Conservation (phyloP, 2,888 invertebrate species). For the Amiota mariae region DNA sequence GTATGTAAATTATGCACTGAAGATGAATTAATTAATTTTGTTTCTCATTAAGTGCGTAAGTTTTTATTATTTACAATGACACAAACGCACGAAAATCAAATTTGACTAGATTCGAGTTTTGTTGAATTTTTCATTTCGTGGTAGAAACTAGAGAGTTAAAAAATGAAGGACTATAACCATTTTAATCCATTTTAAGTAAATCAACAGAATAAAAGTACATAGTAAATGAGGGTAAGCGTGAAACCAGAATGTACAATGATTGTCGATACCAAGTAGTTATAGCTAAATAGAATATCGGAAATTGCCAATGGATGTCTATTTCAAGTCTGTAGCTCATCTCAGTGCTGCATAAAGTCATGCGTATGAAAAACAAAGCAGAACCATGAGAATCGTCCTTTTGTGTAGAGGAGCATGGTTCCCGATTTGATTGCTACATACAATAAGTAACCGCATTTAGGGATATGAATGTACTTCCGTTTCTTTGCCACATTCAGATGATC, state of each 20-base stretch:
- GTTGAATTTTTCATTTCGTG: neutral
- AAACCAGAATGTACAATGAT: neutral
- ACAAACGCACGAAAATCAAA: neutral
- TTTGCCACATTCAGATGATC: too few species aligned
- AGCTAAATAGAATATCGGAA: constrained; percentile 18
- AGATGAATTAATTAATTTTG: constrained; percentile 65
- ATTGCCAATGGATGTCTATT: constrained; percentile 22
- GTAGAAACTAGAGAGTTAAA: too few species aligned
- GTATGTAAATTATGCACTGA: constrained; percentile 60
- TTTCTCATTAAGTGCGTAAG: constrained; percentile 49
- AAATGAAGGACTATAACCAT: too few species aligned
- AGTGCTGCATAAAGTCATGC: too few species aligned
- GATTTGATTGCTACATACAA: too few species aligned
- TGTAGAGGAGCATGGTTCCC: too few species aligned
- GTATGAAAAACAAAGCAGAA: too few species aligned
- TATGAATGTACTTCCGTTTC: too few species aligned
- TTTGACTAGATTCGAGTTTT: neutral
- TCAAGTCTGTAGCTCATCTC: neutral
- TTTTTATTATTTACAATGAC: constrained; percentile 18
- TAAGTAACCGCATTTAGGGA: too few species aligned
- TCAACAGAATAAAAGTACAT: neutral
- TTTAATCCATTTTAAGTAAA: neutral
- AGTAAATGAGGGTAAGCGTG: neutral
- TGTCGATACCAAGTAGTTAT: neutral
- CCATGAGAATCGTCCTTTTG: too few species aligned